A percentile compares a stretch with the other conserved stretches of the same genome.
Evolutionary conservation across 2,888 invertebrate species (phyloP).

Genomic region (Gryllus longicercus): DNA sequence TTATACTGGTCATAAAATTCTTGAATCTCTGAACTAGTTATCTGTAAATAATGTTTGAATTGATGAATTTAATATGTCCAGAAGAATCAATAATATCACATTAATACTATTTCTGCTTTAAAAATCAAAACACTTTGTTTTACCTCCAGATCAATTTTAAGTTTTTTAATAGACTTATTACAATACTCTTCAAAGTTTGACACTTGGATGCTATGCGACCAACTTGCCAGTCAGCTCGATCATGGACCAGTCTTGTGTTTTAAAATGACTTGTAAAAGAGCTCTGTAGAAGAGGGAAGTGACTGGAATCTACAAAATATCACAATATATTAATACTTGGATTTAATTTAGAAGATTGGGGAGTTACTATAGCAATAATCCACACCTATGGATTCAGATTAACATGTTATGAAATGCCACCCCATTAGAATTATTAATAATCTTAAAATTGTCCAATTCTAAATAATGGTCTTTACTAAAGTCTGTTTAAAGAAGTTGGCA

Average conservation of each 20-base stretch:
- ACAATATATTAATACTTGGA: conserved; percentile 18
- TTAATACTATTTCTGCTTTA: background rate
- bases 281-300: conserved; percentile 69
- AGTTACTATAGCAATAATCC: no score
- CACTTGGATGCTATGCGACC: conserved; percentile 62
- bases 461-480: no score
- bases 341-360: background rate
- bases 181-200: conserved; percentile 66
- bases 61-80: no score
- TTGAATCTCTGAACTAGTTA: conserved; percentile 48
- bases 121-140: conserved; percentile 19
- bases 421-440: no score
- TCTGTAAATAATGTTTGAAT: conserved; percentile 33
- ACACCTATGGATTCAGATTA: no score
- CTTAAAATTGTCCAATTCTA: no score
- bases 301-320: conserved; percentile 51
- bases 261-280: conserved; percentile 65
- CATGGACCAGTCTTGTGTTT: conserved; percentile 47
- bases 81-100: no score
- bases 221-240: conserved; percentile 54
- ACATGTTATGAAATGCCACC: no score
- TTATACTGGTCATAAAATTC: conserved; percentile 47
- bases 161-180: conserved; percentile 60
- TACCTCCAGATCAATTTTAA: conserved; percentile 54
- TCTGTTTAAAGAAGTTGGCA: no score